Percentiles rank a stretch among this genome's conserved stretches.
phyloP scores from a whole-genome alignment of 1,140 invertebrate species.

The Paracyclopina nana region DNA sequence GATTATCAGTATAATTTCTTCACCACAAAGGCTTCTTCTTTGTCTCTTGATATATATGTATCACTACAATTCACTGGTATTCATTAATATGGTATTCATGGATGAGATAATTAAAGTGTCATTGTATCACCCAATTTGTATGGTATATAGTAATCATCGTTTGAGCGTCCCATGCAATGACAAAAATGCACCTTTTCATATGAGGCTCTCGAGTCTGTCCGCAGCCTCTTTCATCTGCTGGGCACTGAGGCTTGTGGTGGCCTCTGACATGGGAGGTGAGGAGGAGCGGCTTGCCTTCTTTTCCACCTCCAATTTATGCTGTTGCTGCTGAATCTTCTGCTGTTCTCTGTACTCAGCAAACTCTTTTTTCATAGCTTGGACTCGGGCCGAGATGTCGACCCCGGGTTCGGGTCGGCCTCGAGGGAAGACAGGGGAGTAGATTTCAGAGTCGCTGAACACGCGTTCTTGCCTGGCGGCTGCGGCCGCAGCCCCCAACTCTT shows the following conservation, averaged over 20 bases:
- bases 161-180: too few relatives aligned
- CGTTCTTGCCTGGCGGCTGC: slow-evolving; percentile 21
- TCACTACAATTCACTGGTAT: too few relatives aligned
- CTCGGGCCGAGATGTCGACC: slow-evolving; percentile 62
- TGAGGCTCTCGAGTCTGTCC: slow-evolving; percentile 5
- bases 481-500: slow-evolving; percentile 28
- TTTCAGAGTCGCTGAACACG: slow-evolving; percentile 26
- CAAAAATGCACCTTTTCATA: too few relatives aligned
- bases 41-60: too few relatives aligned
- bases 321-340: slow-evolving; percentile 38
- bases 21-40: too few relatives aligned
- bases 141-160: too few relatives aligned
- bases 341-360: slow-evolving; percentile 75
- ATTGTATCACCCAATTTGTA: too few relatives aligned
- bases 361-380: slow-evolving; percentile 84
- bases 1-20: too few relatives aligned
- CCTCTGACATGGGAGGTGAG: neutral
- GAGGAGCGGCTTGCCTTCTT: neutral
- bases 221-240: neutral
- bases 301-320: neutral
- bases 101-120: too few relatives aligned
- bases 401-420: slow-evolving; percentile 23
- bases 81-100: too few relatives aligned
- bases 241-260: neutral
- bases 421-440: slow-evolving; percentile 23